Evolutionary conservation across 2,888 invertebrate species (phyloP), one percentile per base, ranked within the genome.

Genomic region (Brenthis ino): DNA sequence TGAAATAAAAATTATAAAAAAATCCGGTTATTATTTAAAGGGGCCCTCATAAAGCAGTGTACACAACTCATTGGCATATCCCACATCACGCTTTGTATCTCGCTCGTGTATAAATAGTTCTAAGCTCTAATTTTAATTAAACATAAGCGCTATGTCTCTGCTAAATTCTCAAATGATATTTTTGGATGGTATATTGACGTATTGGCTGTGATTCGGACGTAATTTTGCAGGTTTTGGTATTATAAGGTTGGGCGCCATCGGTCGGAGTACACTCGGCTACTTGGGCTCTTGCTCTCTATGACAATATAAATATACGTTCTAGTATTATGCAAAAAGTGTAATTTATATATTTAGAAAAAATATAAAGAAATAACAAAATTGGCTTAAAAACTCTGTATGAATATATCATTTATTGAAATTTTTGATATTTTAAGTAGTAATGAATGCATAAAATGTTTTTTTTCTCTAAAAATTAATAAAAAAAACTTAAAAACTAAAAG

Each of bases 171-270:
- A 71, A 65, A 72, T 71, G 66, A 74, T 76, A 76, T 76, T 76
- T 85, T 85, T 87, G 70, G 84, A 86, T 79, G 75, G 84, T 84
- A 82, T 85, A 69, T 75, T 79, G 78, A 80, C 79, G 75, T 79
- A 76, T 84, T 84, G 89, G 88, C 91, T 91, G 91, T 91, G 91
- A 90, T 83, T 84, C 78, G 81, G 74, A 80, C 77, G 81, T 85
- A 72, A 71, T 70, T 70, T 60, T 69, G 69, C 69, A 57, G 67
- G 63, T 72, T 67, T 67, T 58, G 37, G 37, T 50, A 37, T n/a
- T n/a, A n/a, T 48, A 61, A 61, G 14, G 14, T 55, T 47, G 50
- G 56, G 53, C 43, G 68, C 66, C 64, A 64, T 58, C 37, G 37
- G 54, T 55, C 60, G n/a, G 12, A 51, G 33, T 12, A 33, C 33